Base-by-base conservation (phyloP, 2,113 vertebrate genomes). In the Mixornis gularis region DNA sequence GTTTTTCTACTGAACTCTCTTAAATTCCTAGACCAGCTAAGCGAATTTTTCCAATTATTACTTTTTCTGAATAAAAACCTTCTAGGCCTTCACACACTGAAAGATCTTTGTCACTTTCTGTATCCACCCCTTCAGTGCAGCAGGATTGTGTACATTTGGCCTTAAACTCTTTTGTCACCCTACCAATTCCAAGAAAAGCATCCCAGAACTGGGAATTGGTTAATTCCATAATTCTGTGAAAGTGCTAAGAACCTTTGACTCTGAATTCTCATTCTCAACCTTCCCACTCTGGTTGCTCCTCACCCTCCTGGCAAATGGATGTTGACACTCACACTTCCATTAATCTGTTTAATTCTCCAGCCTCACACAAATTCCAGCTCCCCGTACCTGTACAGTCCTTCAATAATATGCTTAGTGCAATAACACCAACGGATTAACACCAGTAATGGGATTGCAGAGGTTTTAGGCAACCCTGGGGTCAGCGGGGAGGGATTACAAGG, bases 341-440 rank as follows among this genome's bases (percentile, higher is more conserved):
- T 34, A 95, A 89, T 32, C 46, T 5, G 2, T 63, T 90, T 77
- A 48, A 82, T 87, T 58, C 79, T 40, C 74, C 77, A 92, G 62
- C 70, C 64, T 69, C 64, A 44, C 53, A 64, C 41, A 41, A 71
- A 78, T 64, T 60, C 56, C 65, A 93, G 69, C 66, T 89, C 77
- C 55, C 70, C 66, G 20, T 46, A 89, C 38, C 89, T 91, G 49
- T 3, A 22, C 4, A 59, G 76, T 25, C 78, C 82, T 73, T 84
- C 93, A 94, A 24, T 90, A 85, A 94, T 34, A 36, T 11, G 58
- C 71, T 92, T 58, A 94, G 87, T 65, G 91, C 80, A 87, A 6
- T 59, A 90, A 83, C 70, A 87, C 66, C 84, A 79, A 40, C 55
- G 71, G 84, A 89, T 90, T 77, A 94, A 59, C 69, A 10, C 12